Evolutionary conservation across 2,888 invertebrate species (phyloP).

Genomic region (Oscheius sp.): DNA sequence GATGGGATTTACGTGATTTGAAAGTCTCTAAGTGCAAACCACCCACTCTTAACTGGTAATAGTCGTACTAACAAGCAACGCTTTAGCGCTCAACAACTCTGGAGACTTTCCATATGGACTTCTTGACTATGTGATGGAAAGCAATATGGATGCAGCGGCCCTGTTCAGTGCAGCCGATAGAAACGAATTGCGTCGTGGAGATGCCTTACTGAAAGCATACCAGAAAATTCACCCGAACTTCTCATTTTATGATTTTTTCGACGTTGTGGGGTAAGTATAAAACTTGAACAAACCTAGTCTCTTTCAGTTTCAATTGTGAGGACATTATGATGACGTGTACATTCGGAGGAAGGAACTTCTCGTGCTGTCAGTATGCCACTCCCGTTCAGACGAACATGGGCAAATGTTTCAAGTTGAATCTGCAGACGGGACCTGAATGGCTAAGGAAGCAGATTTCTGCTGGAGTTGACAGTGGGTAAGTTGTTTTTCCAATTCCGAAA

Average conservation of each 20-base stretch:
- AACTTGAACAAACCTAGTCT: constrained; percentile 30
- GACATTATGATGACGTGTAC: constrained; percentile 66
- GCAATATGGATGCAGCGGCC: constrained; percentile 53
- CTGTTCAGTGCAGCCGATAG: constrained; percentile 49
- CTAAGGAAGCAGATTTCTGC: constrained; percentile 63
- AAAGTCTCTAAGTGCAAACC: constrained; percentile 42
- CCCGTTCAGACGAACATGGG: constrained; percentile 69
- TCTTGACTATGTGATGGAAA: constrained; percentile 62
- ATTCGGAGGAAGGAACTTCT: constrained; percentile 61
- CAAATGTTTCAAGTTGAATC: constrained; percentile 64
- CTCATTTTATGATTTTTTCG: constrained; percentile 43
- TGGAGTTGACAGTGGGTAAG: constrained; percentile 62
- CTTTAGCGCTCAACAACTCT: constrained; percentile 52
- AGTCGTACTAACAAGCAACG: background rate
- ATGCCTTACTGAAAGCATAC: constrained; percentile 42
- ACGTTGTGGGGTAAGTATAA: constrained; percentile 30
- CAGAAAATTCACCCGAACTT: constrained; percentile 48
- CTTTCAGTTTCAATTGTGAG: constrained; percentile 56
- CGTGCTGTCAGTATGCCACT: constrained; percentile 66
- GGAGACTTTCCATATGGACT: constrained; percentile 61
- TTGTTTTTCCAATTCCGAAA: background rate
- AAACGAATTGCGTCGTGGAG: constrained; percentile 38
- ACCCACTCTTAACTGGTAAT: background rate
- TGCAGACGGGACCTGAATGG: constrained; percentile 54
- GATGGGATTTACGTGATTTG: constrained; percentile 39